A percentile compares a stretch with the other conserved stretches of the same genome.
phyloP scores from a whole-genome alignment of 2,113 vertebrate genomes.

The Albula goreensis region DNA sequence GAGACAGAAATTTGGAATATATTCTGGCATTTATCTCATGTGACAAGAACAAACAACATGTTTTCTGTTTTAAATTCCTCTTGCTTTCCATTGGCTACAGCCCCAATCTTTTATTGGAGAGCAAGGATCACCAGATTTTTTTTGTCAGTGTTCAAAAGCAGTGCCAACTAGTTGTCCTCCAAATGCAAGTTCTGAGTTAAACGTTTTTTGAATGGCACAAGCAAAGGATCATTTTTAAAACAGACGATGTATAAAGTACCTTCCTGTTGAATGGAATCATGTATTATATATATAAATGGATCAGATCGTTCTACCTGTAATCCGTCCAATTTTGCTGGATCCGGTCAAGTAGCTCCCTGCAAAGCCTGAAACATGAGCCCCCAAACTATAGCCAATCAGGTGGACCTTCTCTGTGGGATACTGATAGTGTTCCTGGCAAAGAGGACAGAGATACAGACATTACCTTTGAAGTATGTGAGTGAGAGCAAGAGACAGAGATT shows the following conservation, averaged over 20 bases:
- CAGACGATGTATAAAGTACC: background rate
- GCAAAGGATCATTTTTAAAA: no score
- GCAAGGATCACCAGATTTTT: conserved; percentile 16
- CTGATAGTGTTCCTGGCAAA: conserved; percentile 69
- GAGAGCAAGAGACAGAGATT: no score
- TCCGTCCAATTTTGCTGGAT: conserved; percentile 83
- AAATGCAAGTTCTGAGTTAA: background rate
- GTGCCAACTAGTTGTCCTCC: background rate
- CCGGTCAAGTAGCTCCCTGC: conserved; percentile 81
- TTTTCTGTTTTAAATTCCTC: background rate
- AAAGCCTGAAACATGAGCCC: conserved; percentile 93
- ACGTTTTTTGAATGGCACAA: background rate
- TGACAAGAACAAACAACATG: conserved; percentile 17
- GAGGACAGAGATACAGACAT: background rate
- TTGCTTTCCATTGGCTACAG: conserved; percentile 1
- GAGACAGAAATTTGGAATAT: conserved; percentile 5
- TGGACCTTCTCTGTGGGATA: conserved; percentile 79
- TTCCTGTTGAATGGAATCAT: background rate
- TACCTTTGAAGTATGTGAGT: background rate
- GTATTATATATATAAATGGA: background rate
- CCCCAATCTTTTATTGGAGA: conserved; percentile 17
- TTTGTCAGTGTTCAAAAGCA: no score
- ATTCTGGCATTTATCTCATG: background rate
- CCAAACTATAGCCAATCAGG: conserved; percentile 94
- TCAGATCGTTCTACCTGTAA: conserved; percentile 78